Conservation (phyloP, 2,888 invertebrate species). For the Melanostoma scalare region DNA sequence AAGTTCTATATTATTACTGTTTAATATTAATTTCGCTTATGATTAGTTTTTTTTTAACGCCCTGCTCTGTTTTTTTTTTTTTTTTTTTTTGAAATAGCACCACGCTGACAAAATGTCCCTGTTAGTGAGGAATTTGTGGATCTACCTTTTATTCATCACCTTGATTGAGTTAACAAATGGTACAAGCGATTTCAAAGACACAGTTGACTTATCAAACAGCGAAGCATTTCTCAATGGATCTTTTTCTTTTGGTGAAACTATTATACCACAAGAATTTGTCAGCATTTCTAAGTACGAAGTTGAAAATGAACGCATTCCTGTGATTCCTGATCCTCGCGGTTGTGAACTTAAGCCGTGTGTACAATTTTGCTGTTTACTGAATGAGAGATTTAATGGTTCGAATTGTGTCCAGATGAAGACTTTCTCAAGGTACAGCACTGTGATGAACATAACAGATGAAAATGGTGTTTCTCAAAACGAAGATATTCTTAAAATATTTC, state of each 20-base stretch:
- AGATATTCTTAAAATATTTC: background rate
- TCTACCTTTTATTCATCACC: too few relatives aligned
- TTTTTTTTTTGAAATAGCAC: too few relatives aligned
- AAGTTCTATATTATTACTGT: too few relatives aligned
- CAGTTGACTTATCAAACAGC: background rate
- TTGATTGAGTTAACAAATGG: too few relatives aligned
- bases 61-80: too few relatives aligned
- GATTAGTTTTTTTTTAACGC: too few relatives aligned
- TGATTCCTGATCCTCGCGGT: background rate
- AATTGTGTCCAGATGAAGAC: background rate
- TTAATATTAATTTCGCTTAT: too few relatives aligned
- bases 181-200: background rate
- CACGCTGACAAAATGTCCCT: too few relatives aligned
- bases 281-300: background rate
- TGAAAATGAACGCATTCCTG: background rate
- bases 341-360: background rate
- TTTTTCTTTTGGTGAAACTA: background rate
- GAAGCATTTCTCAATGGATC: background rate
- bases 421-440: background rate
- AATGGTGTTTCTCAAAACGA: background rate
- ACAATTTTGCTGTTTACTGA: background rate
- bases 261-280: background rate
- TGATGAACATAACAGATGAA: background rate
- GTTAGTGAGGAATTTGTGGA: too few relatives aligned
- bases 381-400: background rate